Percentiles rank a stretch among this genome's conserved stretches.
Conservation (phyloP, 2,888 invertebrate species). For the Caenorhabditis drosophilae region DNA sequence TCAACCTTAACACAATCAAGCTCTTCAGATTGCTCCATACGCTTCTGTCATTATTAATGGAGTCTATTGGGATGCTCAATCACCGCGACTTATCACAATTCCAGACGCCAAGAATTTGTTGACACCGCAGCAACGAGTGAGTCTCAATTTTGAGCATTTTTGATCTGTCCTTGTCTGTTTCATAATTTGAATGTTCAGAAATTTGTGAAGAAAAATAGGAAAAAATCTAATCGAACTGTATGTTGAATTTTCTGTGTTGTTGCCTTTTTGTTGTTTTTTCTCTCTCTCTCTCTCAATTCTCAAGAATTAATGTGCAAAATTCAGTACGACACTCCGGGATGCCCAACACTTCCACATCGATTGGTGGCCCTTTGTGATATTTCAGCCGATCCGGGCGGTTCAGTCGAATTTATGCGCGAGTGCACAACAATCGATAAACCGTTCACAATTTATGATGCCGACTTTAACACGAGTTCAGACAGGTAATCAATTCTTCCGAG, state of each 20-base stretch:
- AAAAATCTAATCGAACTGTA: neutral
- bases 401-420: slow-evolving; percentile 99
- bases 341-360: slow-evolving; percentile 63
- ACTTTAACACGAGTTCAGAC: slow-evolving; percentile 93
- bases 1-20: too few species aligned
- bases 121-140: slow-evolving; percentile 75
- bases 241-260: neutral
- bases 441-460: slow-evolving; percentile 98
- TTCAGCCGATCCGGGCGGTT: slow-evolving; percentile 97
- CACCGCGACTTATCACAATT: slow-evolving; percentile 92
- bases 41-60: slow-evolving; percentile 96
- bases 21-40: slow-evolving; percentile 87
- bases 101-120: slow-evolving; percentile 95
- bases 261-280: neutral
- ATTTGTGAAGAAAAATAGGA: neutral
- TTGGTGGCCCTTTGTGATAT: slow-evolving; percentile 93
- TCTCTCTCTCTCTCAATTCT: neutral
- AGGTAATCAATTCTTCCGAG: slow-evolving; percentile 74
- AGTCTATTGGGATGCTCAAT: slow-evolving; percentile 97
- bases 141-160: neutral
- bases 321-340: slow-evolving; percentile 56
- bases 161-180: too few species aligned
- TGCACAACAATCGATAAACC: slow-evolving; percentile 99
- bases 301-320: neutral
- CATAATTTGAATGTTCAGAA: too few species aligned